Evolutionary conservation across 1,140 invertebrate genomes (phyloP).

Genomic region (Parasteatoda tepidariorum): DNA sequence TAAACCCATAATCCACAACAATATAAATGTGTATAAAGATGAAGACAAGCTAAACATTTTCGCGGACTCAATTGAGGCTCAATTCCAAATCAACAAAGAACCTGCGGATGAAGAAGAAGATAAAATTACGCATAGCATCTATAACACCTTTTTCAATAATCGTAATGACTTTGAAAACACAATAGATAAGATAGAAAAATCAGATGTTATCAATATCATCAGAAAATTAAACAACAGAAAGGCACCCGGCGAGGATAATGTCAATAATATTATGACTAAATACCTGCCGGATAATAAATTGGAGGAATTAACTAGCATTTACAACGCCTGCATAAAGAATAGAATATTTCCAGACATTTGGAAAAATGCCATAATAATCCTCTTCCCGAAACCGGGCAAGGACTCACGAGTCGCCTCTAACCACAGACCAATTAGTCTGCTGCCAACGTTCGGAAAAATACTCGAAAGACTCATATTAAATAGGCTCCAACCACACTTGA

Average conservation of each 20-base stretch:
- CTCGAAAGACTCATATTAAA: neutral
- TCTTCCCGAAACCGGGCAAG: constrained; percentile 26
- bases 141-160: neutral
- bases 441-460: neutral
- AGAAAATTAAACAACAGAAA: neutral
- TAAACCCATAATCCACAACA: neutral
- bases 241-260: neutral
- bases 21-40: neutral
- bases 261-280: constrained; percentile 6
- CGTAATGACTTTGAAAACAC: no score
- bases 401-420: neutral
- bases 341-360: neutral
- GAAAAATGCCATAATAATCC: constrained; percentile 2
- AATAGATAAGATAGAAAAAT: neutral
- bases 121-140: neutral
- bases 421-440: constrained; percentile 42
- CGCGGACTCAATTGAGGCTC: neutral
- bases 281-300: neutral
- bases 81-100: neutral
- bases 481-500: neutral
- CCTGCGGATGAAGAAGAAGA: neutral
- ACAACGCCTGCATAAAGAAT: neutral
- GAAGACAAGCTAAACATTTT: neutral
- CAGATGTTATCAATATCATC: neutral
- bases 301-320: neutral